phyloP scores from a whole-genome alignment of 2,888 invertebrate genomes.

The Miltochrista miniata region DNA sequence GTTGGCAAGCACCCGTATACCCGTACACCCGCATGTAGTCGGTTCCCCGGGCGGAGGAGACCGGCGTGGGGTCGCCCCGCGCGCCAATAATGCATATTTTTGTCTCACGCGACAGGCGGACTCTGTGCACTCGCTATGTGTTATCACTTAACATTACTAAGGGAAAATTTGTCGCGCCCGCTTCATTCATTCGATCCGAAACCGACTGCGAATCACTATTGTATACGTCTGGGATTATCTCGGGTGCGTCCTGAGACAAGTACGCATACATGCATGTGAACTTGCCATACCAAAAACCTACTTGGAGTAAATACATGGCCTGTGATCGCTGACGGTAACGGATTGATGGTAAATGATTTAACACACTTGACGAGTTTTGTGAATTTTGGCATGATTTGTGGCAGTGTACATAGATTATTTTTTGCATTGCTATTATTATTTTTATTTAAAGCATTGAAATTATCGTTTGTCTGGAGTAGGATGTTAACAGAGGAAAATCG shows the following conservation, averaged over 20 bases:
- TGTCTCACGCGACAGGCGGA: slow-evolving; percentile 56
- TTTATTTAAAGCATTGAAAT: slow-evolving; percentile 21
- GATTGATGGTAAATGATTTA: slow-evolving; percentile 45
- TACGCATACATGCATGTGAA: not conserved
- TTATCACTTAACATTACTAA: slow-evolving; percentile 75
- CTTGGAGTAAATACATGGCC: not conserved
- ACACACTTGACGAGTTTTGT: slow-evolving; percentile 55
- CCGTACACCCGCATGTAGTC: not conserved
- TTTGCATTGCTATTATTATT: slow-evolving; percentile 44
- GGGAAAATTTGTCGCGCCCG: slow-evolving; percentile 76
- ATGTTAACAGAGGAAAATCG: slow-evolving; percentile 21
- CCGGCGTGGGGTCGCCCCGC: slow-evolving; percentile 36
- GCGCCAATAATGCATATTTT: slow-evolving; percentile 76
- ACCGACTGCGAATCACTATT: slow-evolving; percentile 44
- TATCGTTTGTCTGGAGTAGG: slow-evolving; percentile 7
- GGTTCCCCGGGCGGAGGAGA: not conserved
- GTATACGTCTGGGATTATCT: not conserved
- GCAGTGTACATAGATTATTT: slow-evolving; percentile 45
- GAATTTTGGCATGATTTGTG: slow-evolving; percentile 62
- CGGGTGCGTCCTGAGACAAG: not conserved
- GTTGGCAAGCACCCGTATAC: not conserved
- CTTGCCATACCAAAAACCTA: too few species aligned
- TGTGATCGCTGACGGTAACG: slow-evolving; percentile 51
- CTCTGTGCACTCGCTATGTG: slow-evolving; percentile 37
- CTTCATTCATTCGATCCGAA: slow-evolving; percentile 54